Evolutionary conservation across 2,888 invertebrate species (phyloP), one percentile per base, ranked within the genome.

Genomic region (Spatulosminthurus flaviceps): DNA sequence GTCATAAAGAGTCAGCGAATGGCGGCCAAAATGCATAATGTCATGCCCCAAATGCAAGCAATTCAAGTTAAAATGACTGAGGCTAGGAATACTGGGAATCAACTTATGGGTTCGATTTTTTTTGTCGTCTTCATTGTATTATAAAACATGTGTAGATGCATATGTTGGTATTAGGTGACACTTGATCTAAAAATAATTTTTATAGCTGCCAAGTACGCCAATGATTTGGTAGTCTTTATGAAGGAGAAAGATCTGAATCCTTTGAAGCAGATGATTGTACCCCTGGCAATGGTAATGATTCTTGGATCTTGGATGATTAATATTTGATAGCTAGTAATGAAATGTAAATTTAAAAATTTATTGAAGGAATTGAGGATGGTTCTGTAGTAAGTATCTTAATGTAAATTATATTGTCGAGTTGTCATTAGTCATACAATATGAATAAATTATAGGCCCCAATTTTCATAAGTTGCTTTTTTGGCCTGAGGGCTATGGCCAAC

Each of bases 381-480:
- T n/a, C n/a, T n/a, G n/a, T 51, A 16, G 16, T 51, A 19, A 51
- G n/a, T 51, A 51, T 41, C 9, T 41, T 41, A 41, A 41, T 9
- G 13, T 41, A 41, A 41, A 41, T 9, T 41, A 41, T 9, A 41
- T n/a, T n/a, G n/a, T n/a, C n/a, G n/a, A n/a, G n/a, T n/a, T n/a
- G n/a, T n/a, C n/a, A n/a, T n/a, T n/a, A n/a, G n/a, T n/a, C 16
- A 51, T 51, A 51, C n/a, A 19, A 19, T 11, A 51, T 51, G n/a
- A 51, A 11, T 16, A 2, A 16, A 51, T 9, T 11, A 51, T 16
- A 51, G n/a, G 16, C 51, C 16, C 97, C 97, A 0, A 89, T 98
- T 21, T 98, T 98, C 87, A 88, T 98, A 82, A 96, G 97, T 0
- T 94, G 96, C 87, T 98, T 97, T 87, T 90, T 95, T 89, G 95